A percentile compares a stretch with the other conserved stretches of the same genome.
These are phyloP conservation scores for Papilio protenor DNA, from an alignment of 2,888 invertebrate genomes.

Conservation along the genomic window DNA sequence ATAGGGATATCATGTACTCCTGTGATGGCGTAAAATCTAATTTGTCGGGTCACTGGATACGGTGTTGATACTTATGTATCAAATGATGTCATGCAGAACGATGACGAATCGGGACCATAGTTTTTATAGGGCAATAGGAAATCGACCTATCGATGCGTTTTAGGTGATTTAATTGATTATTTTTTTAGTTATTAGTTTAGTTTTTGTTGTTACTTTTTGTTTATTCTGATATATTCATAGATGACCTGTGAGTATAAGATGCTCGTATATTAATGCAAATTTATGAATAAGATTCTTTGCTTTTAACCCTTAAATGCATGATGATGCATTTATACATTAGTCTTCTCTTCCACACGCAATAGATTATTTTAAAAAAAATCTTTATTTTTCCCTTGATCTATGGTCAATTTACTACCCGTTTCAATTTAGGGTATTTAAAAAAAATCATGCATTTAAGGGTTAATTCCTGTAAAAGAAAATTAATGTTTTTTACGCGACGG, in stretches of 20 bases:
- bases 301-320: too few species aligned
- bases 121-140: constrained; percentile 66
- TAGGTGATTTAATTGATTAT: constrained; percentile 58
- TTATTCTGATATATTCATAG: not conserved
- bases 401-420: too few species aligned
- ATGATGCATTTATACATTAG: too few species aligned
- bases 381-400: too few species aligned
- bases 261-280: not conserved
- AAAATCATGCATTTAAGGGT: too few species aligned
- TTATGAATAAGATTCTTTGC: not conserved
- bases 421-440: too few species aligned
- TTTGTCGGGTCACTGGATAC: constrained; percentile 71
- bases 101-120: constrained; percentile 55
- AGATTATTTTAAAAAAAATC: too few species aligned
- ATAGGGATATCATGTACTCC: constrained; percentile 15
- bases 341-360: too few species aligned
- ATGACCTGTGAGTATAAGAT: not conserved
- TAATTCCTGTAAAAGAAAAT: not conserved
- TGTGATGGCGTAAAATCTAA: constrained; percentile 52
- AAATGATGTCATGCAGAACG: constrained; percentile 60
- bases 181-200: constrained; percentile 52
- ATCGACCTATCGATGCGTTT: constrained; percentile 54
- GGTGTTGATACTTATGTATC: constrained; percentile 59
- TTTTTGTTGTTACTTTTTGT: not conserved
- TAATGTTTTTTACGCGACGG: not conserved